phyloP scores from a whole-genome alignment of 2,113 vertebrate genomes.

The human region GRCh38 chr11:9795001-9795500 shows the following conservation, averaged over 20 bases:
- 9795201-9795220: not conserved
- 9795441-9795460: not conserved
- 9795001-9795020: not conserved
- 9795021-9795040: not conserved
- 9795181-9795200: not conserved
- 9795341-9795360: not conserved
- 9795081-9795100: not conserved
- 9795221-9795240: not conserved
- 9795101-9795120: not conserved
- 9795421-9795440: not conserved
- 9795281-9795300: not conserved
- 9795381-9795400: not conserved
- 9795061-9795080: not conserved
- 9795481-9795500: not conserved
- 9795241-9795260: not conserved
- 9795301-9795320: not conserved
- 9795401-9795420: not conserved
- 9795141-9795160: conserved; percentile 6
- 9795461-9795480: not conserved
- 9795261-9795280: not conserved
- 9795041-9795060: not conserved
- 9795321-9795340: not conserved
- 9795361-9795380: conserved; percentile 10
- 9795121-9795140: not conserved
- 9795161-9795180: conserved; percentile 8